These are phyloP conservation scores for Ptychobarbus kaznakovi DNA, from an alignment of 2,797 vertebrate species.

Conservation along the genomic window DNA sequence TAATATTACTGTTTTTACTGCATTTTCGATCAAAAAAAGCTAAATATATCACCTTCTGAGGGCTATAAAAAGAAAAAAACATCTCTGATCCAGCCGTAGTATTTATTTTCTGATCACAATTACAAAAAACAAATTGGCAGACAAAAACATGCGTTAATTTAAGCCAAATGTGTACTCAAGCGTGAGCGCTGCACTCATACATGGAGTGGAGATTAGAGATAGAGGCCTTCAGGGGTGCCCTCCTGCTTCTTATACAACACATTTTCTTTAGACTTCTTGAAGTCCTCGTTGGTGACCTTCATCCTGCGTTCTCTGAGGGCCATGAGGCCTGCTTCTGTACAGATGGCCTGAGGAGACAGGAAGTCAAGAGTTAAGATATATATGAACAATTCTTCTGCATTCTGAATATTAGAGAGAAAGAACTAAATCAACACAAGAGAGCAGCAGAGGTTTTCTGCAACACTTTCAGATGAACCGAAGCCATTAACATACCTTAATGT, in stretches of 20 bases:
- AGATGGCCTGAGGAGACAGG: conserved; percentile 86
- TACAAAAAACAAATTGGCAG: conserved; percentile 50
- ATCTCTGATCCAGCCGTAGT: conserved; percentile 57
- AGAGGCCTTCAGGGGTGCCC: conserved; percentile 94
- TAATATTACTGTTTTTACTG: not conserved
- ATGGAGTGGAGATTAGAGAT: conserved; percentile 81
- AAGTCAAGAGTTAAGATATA: conserved; percentile 4
- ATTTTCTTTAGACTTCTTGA: conserved; percentile 98
- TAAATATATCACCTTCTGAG: not conserved
- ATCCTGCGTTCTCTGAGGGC: conserved; percentile 93
- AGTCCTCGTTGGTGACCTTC: conserved; percentile 99
- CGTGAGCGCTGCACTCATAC: conserved; percentile 42
- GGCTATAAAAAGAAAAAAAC: not conserved
- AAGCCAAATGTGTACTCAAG: conserved; percentile 67
- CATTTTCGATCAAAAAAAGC: not conserved
- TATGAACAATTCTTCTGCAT: not conserved
- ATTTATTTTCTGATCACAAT: conserved; percentile 74
- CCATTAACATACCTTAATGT: conserved; percentile 87
- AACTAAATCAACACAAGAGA: conserved; percentile 27
- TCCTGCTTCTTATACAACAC: conserved; percentile 98
- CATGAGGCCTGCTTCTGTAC: conserved; percentile 97
- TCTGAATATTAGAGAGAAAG: not conserved
- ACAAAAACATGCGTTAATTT: conserved; percentile 72
- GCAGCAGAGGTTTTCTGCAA: not conserved
- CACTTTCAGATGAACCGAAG: not conserved